phyloP scores from a whole-genome alignment of 2,113 vertebrate genomes.

The Copsychus sechellarum region DNA sequence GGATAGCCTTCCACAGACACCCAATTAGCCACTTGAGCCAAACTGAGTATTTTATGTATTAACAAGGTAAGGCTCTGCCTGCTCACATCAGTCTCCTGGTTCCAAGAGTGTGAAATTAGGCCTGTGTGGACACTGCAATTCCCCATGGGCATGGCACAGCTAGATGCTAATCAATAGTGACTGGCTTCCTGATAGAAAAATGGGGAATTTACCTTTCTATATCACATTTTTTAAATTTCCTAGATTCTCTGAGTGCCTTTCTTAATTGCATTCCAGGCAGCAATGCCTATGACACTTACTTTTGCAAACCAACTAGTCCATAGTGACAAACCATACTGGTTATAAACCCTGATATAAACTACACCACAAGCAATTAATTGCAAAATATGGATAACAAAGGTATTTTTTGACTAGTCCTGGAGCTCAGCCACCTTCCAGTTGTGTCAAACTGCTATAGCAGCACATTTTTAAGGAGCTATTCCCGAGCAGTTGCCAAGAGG shows the following conservation, averaged over 20 bases:
- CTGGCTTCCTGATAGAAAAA: not conserved
- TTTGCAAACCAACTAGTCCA: not conserved
- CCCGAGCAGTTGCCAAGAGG: not conserved
- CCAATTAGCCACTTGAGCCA: not conserved
- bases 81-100: not conserved
- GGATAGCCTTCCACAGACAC: not conserved
- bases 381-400: not conserved
- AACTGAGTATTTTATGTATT: not conserved
- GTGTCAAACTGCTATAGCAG: not conserved
- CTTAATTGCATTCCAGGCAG: not conserved
- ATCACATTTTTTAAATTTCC: not conserved
- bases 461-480: slow-evolving; percentile 13
- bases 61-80: not conserved
- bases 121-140: rapidly evolving
- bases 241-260: not conserved
- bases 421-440: not conserved
- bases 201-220: not conserved
- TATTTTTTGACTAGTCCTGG: not conserved
- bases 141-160: not conserved
- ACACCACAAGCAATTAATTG: not conserved
- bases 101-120: not conserved
- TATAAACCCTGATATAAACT: not conserved
- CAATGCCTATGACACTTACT: not conserved
- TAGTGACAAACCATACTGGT: not conserved
- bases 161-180: not conserved